phyloP scores from a whole-genome alignment of 2,797 vertebrate genomes.

The Sebastes itinus region DNA sequence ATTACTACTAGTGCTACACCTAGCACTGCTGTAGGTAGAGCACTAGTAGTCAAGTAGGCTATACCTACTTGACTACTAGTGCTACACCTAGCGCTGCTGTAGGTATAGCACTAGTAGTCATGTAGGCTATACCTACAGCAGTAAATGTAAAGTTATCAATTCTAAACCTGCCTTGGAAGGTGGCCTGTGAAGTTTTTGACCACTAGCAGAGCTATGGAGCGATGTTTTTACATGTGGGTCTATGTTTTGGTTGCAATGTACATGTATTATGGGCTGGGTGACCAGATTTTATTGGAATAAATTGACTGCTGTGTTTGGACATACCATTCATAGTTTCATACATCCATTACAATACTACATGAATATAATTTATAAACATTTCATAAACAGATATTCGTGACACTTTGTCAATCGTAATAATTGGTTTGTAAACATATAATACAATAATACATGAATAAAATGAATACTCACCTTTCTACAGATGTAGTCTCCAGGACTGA shows the following conservation, averaged over 20 bases:
- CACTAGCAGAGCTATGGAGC: not conserved
- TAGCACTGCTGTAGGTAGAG: too few relatives aligned
- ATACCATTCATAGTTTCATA: not conserved
- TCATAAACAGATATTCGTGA: too few relatives aligned
- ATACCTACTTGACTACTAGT: too few relatives aligned
- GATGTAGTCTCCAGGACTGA: slow-evolving; percentile 96
- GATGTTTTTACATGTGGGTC: not conserved
- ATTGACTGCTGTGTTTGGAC: not conserved
- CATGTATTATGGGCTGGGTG: not conserved
- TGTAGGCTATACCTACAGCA: not conserved
- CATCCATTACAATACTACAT: not conserved
- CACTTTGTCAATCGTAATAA: too few relatives aligned
- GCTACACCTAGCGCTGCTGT: too few relatives aligned
- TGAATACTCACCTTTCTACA: slow-evolving; percentile 85
- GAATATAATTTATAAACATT: too few relatives aligned
- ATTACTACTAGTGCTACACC: too few relatives aligned
- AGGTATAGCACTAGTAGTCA: too few relatives aligned
- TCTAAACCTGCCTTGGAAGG: not conserved
- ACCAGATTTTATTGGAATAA: not conserved
- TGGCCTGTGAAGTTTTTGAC: not conserved
- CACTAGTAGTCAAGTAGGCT: too few relatives aligned
- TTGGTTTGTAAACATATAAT: too few relatives aligned
- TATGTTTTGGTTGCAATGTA: not conserved
- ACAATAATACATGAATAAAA: too few relatives aligned
- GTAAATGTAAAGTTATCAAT: not conserved